These are phyloP conservation scores for Aleadryas rufinucha DNA, from an alignment of 2,113 vertebrate species.

Conservation along the genomic window DNA sequence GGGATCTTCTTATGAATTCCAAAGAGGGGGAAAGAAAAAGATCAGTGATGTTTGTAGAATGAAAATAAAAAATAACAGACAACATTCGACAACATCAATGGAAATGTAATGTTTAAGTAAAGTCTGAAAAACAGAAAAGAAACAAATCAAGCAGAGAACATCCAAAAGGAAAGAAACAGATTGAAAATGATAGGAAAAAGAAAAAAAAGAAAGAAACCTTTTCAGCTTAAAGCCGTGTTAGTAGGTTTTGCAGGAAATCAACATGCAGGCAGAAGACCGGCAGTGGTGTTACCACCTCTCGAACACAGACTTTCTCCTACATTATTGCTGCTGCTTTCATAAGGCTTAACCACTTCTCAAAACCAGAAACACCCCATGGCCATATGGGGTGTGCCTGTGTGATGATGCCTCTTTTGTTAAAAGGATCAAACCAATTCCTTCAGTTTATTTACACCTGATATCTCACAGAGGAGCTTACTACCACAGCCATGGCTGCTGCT, in stretches of 20 bases:
- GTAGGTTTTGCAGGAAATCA: constrained; percentile 16
- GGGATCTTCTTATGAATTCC: constrained; percentile 92
- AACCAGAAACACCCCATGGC: neutral
- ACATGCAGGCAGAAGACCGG: neutral
- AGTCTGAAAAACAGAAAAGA: constrained; percentile 85
- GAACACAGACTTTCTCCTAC: neutral
- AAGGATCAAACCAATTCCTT: neutral
- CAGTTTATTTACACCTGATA: neutral
- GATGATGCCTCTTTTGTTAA: neutral
- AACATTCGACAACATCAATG: constrained; percentile 67
- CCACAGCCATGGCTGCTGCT: neutral
- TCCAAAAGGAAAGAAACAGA: constrained; percentile 45
- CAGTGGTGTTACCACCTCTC: neutral
- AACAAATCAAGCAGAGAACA: constrained; percentile 79
- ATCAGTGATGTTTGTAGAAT: constrained; percentile 82
- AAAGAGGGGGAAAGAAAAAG: constrained; percentile 81
- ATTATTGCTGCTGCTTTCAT: neutral
- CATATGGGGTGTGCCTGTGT: neutral
- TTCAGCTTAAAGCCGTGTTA: constrained; percentile 17
- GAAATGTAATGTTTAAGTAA: constrained; percentile 77
- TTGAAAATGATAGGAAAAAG: neutral
- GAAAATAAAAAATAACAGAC: constrained; percentile 58
- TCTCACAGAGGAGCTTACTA: neutral
- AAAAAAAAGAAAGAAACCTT: neutral
- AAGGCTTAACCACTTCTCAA: neutral